A percentile compares a stretch with the other conserved stretches of the same genome.
phyloP scores from a whole-genome alignment of 1,140 invertebrate species.

The Cydia pomonella region DNA sequence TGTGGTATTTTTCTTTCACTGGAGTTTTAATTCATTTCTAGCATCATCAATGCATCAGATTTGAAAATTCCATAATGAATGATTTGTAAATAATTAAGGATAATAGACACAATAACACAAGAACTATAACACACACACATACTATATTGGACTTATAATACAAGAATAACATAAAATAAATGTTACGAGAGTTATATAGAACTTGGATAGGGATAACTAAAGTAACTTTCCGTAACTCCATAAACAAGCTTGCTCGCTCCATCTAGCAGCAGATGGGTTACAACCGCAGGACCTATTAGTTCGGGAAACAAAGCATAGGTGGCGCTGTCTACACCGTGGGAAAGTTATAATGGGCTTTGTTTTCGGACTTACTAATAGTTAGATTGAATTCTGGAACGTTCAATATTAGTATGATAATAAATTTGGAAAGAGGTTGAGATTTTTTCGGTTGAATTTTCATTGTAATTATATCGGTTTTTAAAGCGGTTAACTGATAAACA shows the following conservation, averaged over 20 bases:
- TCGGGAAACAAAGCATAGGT: background rate
- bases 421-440: background rate
- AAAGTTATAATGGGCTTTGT: slow-evolving; percentile 27
- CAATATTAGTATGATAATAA: slow-evolving; percentile 4
- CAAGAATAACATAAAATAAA: too few species aligned
- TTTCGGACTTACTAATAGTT: slow-evolving; percentile 19
- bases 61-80: too few species aligned
- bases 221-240: background rate
- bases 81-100: too few species aligned
- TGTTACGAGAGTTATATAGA: background rate
- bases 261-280: background rate
- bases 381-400: background rate
- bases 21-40: too few species aligned
- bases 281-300: slow-evolving; percentile 9
- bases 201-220: background rate
- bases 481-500: too few species aligned
- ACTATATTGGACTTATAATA: too few species aligned
- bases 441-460: background rate
- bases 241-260: background rate
- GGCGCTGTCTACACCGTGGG: background rate
- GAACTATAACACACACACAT: too few species aligned
- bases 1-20: too few species aligned
- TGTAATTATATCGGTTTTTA: background rate
- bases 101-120: too few species aligned
- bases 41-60: too few species aligned